Base-by-base conservation (phyloP, 2,113 vertebrate species). In the Perca schrenkii region DNA sequence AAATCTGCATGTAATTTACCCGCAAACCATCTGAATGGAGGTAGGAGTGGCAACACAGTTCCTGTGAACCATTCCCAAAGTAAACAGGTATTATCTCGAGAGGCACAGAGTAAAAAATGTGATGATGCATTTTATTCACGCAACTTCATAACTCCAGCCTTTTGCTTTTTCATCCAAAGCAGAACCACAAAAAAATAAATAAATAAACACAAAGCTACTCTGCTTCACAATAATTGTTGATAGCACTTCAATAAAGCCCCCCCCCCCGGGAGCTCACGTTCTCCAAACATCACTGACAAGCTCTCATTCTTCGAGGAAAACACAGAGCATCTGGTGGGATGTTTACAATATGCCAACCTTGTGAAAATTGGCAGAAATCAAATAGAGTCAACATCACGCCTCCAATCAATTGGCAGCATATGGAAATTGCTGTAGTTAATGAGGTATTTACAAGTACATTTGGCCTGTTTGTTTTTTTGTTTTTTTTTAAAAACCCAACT, bases 21-120 rank as follows among this genome's bases (percentile, higher is more conserved):
- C 13, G 3, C 63, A 66, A 74, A 77, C 22, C 2, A 12, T 61
- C 19, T 80, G 58, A 82, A 79, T 53, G 0, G n/a, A 66, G 65
- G 77, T 13, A 62, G 68, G 61, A 86, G 78, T 52, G 73, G 73
- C 71, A 67, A 65, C 74, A 79, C 36, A 40, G 71, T 56, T 80
- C 43, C 53, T 82, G 58, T 67, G 80, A 86, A 77, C 78, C 46
- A 10, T 84, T 81, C 54, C 73, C 86, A 82, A 75, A 74, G 81
- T 80, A 90, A 91, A 89, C 84, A 87, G 86, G 85, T 84, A 90
- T 92, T 83, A 81, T 88, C 80, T 89, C 58, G n/a, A 88, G 67
- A 49, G 78, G 87, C 82, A 86, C 77, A 65, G 21, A 87, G 68
- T 77, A 82, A 79, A 63, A 14, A 61, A 79, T 47, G 64, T 74